Percentiles rank a stretch among this genome's conserved stretches.
phyloP scores from a whole-genome alignment of 2,888 invertebrate species.

The Anthrax anthrax region DNA sequence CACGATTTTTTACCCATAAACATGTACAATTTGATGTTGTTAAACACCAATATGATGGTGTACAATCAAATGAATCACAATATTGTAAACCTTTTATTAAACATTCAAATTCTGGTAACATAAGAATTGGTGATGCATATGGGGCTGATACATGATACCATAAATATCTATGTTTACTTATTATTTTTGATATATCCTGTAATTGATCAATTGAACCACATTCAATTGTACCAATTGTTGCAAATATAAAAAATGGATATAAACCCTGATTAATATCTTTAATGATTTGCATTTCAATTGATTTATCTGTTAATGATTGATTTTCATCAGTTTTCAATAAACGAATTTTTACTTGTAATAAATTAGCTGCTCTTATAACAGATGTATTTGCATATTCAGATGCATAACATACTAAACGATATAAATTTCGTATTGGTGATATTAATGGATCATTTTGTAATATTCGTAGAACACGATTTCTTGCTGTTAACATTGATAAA shows the following conservation, averaged over 20 bases:
- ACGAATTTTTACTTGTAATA: background rate
- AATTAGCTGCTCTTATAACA: constrained; percentile 2
- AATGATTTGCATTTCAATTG: constrained; percentile 3
- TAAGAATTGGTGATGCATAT: constrained; percentile 4
- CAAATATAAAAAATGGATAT: constrained; percentile 8
- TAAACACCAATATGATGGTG: constrained; percentile 8
- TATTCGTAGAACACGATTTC: background rate
- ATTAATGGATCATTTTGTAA: background rate
- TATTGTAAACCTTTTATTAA: background rate
- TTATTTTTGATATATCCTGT: background rate
- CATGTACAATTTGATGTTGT: constrained; percentile 3
- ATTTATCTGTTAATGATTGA: background rate
- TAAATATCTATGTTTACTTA: constrained; percentile 3
- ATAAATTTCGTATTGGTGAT: background rate
- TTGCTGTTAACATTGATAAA: constrained; percentile 4
- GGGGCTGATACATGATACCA: constrained; percentile 10
- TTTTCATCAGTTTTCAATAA: background rate
- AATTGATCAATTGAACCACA: constrained; percentile 7
- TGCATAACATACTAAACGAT: constrained; percentile 4
- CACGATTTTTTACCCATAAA: constrained; percentile 2
- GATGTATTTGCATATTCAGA: constrained; percentile 4
- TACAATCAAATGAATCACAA: constrained; percentile 8
- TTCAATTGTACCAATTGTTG: constrained; percentile 6
- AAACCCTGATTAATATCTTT: constrained; percentile 3
- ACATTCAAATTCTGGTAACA: constrained; percentile 6